These are phyloP conservation scores for Chelidonichthys spinosus DNA, from an alignment of 2,797 vertebrate species.

Conservation along the genomic window DNA sequence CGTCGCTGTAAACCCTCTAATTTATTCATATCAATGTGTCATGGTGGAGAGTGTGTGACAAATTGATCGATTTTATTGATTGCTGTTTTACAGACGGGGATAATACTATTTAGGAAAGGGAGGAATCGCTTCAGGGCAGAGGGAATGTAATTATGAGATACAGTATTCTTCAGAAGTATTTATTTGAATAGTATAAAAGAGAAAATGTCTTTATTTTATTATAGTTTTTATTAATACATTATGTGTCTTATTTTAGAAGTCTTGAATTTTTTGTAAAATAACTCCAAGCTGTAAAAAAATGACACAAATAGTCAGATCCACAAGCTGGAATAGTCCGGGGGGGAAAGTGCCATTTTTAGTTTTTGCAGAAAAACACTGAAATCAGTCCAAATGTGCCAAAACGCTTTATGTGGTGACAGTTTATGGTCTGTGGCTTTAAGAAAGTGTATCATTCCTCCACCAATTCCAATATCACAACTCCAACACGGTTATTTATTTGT, in stretches of 20 bases:
- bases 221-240: slow-evolving; percentile 75
- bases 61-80: slow-evolving; percentile 52
- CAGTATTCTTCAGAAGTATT: slow-evolving; percentile 62
- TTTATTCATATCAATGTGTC: slow-evolving; percentile 59
- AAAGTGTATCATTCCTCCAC: not conserved
- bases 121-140: slow-evolving; percentile 42
- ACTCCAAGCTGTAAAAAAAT: slow-evolving; percentile 18
- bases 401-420: slow-evolving; percentile 11
- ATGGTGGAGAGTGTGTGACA: slow-evolving; percentile 64
- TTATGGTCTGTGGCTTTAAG: slow-evolving; percentile 58
- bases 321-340: not conserved
- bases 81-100: slow-evolving; percentile 62
- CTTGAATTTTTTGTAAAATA: slow-evolving; percentile 60
- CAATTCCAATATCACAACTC: slow-evolving; percentile 4
- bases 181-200: slow-evolving; percentile 75
- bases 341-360: slow-evolving; percentile 1
- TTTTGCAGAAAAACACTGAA: slow-evolving; percentile 21
- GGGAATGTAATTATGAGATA: slow-evolving; percentile 62
- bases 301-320: slow-evolving; percentile 27
- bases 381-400: slow-evolving; percentile 39
- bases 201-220: slow-evolving; percentile 82
- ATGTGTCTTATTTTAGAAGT: slow-evolving; percentile 68
- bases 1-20: slow-evolving; percentile 52
- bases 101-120: slow-evolving; percentile 44
- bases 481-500: not conserved